A percentile compares a stretch with the other conserved stretches of the same genome.
phyloP scores from a whole-genome alignment of 2,888 invertebrate genomes.

The Nemurella pictetii region DNA sequence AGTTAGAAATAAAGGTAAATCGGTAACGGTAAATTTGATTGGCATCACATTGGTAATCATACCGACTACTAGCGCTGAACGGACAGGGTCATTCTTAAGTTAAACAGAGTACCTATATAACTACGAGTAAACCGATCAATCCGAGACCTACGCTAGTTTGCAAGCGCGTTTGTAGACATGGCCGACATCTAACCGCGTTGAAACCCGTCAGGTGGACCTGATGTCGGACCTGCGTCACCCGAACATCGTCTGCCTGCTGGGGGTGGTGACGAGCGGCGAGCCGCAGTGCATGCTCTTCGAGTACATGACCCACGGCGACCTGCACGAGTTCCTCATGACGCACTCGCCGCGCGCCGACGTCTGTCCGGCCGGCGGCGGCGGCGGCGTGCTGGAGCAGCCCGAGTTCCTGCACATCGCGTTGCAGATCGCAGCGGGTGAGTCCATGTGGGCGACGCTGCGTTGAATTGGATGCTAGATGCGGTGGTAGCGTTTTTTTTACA shows the following conservation, averaged over 20 bases:
- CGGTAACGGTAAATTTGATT: too few relatives aligned
- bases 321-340: slow-evolving; percentile 92
- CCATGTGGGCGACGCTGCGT: not conserved
- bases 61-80: too few relatives aligned
- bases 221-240: slow-evolving; percentile 94
- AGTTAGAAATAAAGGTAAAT: too few relatives aligned
- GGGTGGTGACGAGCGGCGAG: slow-evolving; percentile 85
- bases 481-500: too few relatives aligned
- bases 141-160: too few relatives aligned
- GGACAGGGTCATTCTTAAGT: too few relatives aligned
- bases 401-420: slow-evolving; percentile 89
- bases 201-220: slow-evolving; percentile 85
- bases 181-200: too few relatives aligned
- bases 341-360: slow-evolving; percentile 76
- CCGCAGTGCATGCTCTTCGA: slow-evolving; percentile 97
- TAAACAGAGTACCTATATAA: too few relatives aligned
- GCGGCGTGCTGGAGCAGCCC: slow-evolving; percentile 69
- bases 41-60: too few relatives aligned
- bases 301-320: slow-evolving; percentile 95
- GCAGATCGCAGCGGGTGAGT: slow-evolving; percentile 76
- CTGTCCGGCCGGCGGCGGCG: slow-evolving; percentile 65
- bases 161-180: too few relatives aligned
- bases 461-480: too few relatives aligned
- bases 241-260: slow-evolving; percentile 93
- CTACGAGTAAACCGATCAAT: too few relatives aligned